Base-by-base conservation (phyloP, 2,797 vertebrate species). In the Chaetophractus vellerosus region DNA sequence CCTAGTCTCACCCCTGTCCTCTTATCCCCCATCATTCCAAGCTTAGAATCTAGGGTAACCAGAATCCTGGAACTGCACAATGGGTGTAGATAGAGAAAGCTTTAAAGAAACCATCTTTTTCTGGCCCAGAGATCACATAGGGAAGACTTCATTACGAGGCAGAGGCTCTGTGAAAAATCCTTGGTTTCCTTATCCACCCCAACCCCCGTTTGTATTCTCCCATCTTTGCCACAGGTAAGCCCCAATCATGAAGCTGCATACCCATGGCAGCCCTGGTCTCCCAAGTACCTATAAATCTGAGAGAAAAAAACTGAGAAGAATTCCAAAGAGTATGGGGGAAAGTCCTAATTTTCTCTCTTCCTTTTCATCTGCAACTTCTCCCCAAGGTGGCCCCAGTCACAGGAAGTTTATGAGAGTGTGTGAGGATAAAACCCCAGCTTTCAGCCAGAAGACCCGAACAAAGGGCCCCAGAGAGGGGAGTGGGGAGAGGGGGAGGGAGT, bases 61-160 rank as follows among this genome's bases (percentile, higher is more conserved):
- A 26, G 33, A 85, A 64, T 85, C 33, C 23, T 64, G 18, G 1
- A 76, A 76, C 50, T 18, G 26, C 6, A 14, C 19, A 52, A 41
- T 38, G 38, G 2, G 5, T 14, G 1, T n/a, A 2, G 18, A 7
- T 9, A n/a, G 26, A 21, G 83, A 76, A n/a, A 63, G 4, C 0
- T 11, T 45, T 6, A 8, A n/a, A 79, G 63, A 79, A 94, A 31
- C 24, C 63, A 6, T 45, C 28, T 63, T 63, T 45, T 55, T 4
- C 10, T 45, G 38, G 3, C 26, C 31, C 3, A 36, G 71, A 33
- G 50, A 38, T 33, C 26, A 41, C 10, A 52, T 55, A 38, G 2
- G 48, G 33, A 16, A 6, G 66, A 55, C 52, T 55, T 55, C 50
- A 14, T 23, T 26, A 9, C 10, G 38, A 85, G 33, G 38, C 26